Conservation (phyloP, 2,113 vertebrate species). For the Eretmochelys imbricata region DNA sequence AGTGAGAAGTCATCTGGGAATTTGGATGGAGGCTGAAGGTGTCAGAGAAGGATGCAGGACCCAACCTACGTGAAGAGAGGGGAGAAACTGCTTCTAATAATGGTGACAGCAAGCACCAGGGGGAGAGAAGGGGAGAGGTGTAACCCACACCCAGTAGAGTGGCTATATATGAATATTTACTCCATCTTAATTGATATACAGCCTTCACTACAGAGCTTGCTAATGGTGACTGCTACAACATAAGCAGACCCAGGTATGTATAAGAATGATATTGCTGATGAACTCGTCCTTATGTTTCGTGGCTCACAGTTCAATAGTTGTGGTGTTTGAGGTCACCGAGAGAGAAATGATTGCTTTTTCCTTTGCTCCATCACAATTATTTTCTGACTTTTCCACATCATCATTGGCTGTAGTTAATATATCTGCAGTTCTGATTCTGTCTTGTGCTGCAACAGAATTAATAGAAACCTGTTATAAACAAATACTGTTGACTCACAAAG, state of each 20-base stretch:
- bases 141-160: not conserved
- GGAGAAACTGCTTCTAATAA: not conserved
- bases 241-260: not conserved
- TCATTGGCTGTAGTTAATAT: not conserved
- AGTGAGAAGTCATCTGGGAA: too few species aligned
- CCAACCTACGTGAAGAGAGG: not conserved
- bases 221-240: constrained; percentile 14
- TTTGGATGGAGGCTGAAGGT: too few species aligned
- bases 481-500: not conserved
- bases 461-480: not conserved
- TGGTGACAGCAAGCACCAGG: not conserved
- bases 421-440: not conserved
- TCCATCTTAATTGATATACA: not conserved
- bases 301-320: not conserved
- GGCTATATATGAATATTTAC: too few species aligned
- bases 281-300: accelerated
- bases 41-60: not conserved
- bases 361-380: not conserved
- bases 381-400: not conserved
- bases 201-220: not conserved
- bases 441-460: not conserved
- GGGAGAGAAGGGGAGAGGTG: not conserved
- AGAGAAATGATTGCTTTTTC: constrained; percentile 15
- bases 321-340: not conserved
- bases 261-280: not conserved